Evolutionary conservation across 2,113 vertebrate species (phyloP), one percentile per base, ranked within the genome.

Genomic region (Nothocercus julius): DNA sequence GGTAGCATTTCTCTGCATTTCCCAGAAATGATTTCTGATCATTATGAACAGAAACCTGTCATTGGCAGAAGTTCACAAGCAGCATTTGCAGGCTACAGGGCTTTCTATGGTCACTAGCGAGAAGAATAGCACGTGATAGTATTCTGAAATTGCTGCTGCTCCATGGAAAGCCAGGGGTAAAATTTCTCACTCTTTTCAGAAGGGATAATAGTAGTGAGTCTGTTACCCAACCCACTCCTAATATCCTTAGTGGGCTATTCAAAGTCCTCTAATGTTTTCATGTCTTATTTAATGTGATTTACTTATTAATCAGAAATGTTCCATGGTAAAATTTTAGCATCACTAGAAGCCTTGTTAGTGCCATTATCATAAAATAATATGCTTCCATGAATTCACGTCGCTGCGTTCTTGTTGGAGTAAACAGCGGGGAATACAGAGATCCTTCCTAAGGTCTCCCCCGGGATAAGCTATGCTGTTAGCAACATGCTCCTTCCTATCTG

Each of bases 281-380:
- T 88, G 86, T 89, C 15, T 88, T 40, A 64, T 73, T 87, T 45
- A 68, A 10, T 56, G 30, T 82, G 19, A 84, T 92, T 78, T 90
- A 84, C 28, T 88, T 95, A 83, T 64, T 87, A 77, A 80, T 40
- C 34, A 86, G 38, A 88, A 86, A 79, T 64, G 56, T 73, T 87
- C 34, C 47, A 7, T 18, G 44, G 56, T 76, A 79, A 93, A 92
- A 58, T 61, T 81, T 90, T 91, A 81, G 17, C 14, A 38, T 25
- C 56, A 11, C 34, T 92, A 25, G 32, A 22, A 75, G 62, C 81
- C 19, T 68, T 91, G 75, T 75, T 90, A 84, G 4, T 58, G 44
- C 32, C 27, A 69, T 82, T 89, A n/a, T 73, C n/a, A 42, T 61
- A 36, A 88, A 86, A 5, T 62, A 53, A 40, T 62, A 61, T 0